Evolutionary conservation across 2,797 vertebrate genomes (phyloP).

Genomic region (Phylloscopus collybita): DNA sequence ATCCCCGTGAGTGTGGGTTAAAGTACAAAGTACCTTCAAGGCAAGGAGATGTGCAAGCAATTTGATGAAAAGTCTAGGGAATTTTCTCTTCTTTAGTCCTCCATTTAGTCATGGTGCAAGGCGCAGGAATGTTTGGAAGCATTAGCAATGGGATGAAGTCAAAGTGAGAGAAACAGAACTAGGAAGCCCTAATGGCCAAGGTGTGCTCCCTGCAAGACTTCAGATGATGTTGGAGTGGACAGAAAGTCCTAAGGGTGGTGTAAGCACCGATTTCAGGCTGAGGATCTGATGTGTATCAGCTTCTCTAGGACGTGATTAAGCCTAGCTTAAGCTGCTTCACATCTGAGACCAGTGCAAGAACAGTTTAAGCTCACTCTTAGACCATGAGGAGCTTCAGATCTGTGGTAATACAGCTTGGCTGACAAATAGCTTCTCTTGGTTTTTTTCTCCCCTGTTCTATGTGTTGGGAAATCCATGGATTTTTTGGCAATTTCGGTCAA

Average conservation of each 20-base stretch:
- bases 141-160: neutral
- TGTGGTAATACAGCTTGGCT: neutral
- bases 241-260: neutral
- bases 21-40: neutral
- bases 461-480: neutral
- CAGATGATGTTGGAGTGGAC: neutral
- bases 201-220: neutral
- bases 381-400: neutral
- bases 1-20: neutral
- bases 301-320: neutral
- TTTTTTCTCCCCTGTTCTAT: neutral
- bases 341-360: neutral
- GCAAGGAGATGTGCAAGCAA: neutral
- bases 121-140: no score
- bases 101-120: neutral
- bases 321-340: neutral
- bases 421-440: neutral
- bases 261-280: neutral
- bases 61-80: neutral
- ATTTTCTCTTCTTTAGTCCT: neutral
- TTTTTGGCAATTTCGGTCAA: neutral
- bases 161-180: neutral
- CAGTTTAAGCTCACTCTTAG: neutral
- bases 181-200: no score
- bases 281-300: neutral